Evolutionary conservation across 2,888 invertebrate species (phyloP), one percentile per base, ranked within the genome.

Genomic region (Agrotis clavis): DNA sequence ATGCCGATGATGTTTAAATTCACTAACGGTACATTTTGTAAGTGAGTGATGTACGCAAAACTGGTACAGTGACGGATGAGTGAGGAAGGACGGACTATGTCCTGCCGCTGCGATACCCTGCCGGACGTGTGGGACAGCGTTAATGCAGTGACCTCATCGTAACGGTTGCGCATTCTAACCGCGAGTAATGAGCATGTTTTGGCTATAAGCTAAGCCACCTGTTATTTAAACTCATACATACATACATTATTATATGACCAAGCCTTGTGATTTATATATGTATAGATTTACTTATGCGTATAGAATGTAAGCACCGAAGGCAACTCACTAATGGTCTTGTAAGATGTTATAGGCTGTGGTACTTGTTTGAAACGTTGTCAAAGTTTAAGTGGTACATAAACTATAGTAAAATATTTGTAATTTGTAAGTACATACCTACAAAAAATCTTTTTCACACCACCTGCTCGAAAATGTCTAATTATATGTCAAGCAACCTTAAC

Each of bases 1-100:
- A 90, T 87, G 89, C 90, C 90, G 73, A 90, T 88, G 89, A n/a
- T n/a, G n/a, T 88, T 91, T 91, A 92, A 93, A 93, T 92, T 91
- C 81, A 74, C 71, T 93, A 94, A 93, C 94, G 92, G 94, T 90
- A 90, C 77, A 71, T 75, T 80, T 70, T 68, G 21, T 56, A 83
- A 79, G 83, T 84, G 84, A 82, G 82, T 86, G 85, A 87, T 88
- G 87, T 57, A 59, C 51, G 65, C 56, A 47, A 72, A 62, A 71
- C 75, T 71, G 59, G 72, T 66, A 81, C 75, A 50, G 73, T 68
- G 80, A 83, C 88, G 87, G 85, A 84, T 84, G 82, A 83, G 79
- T 67, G 83, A 88, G 86, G 85, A 88, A 87, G 88, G 86, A 87
- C 83, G 79, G 70, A 73, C 74, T 56, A 67, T 75, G 83, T 83